A percentile compares a stretch with the other conserved stretches of the same genome.
These are phyloP conservation scores for Vanessa atalanta DNA, from an alignment of 1,140 invertebrate genomes.

Conservation along the genomic window DNA sequence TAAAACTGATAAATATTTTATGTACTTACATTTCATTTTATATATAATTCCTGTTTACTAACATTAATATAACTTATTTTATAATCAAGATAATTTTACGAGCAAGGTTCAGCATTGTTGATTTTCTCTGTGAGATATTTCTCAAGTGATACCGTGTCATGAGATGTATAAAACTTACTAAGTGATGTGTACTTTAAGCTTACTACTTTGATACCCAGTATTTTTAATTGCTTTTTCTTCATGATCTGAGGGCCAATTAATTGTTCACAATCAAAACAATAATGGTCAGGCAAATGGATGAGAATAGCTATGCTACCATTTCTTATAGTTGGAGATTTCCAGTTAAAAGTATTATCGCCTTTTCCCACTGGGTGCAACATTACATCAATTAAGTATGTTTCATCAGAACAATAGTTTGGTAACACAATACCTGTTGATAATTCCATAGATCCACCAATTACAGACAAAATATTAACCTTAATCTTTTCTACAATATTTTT, in stretches of 20 bases:
- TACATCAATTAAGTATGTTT: slow-evolving; percentile 84
- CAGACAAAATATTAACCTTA: slow-evolving; percentile 64
- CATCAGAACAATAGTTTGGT: slow-evolving; percentile 80
- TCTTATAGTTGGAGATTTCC: slow-evolving; percentile 64
- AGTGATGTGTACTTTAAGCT: slow-evolving; percentile 82
- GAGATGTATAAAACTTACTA: slow-evolving; percentile 69
- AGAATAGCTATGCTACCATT: slow-evolving; percentile 81
- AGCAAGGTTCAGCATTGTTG: slow-evolving; percentile 6
- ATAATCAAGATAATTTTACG: background rate
- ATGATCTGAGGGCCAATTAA: slow-evolving; percentile 84
- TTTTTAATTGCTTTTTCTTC: slow-evolving; percentile 83
- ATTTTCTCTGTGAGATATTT: slow-evolving; percentile 47
- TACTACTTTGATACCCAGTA: slow-evolving; percentile 84
- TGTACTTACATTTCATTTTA: background rate
- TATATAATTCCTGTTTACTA: background rate
- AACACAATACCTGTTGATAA: slow-evolving; percentile 80
- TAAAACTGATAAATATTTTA: too few relatives aligned
- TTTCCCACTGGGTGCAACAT: slow-evolving; percentile 81
- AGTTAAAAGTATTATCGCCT: slow-evolving; percentile 66
- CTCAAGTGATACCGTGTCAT: slow-evolving; percentile 54
- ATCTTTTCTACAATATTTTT: slow-evolving; percentile 80
- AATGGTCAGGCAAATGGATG: slow-evolving; percentile 85
- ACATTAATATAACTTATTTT: background rate
- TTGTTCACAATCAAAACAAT: slow-evolving; percentile 78
- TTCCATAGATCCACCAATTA: slow-evolving; percentile 72